These are phyloP conservation scores for Trematocara macrostoma DNA, from an alignment of 2,113 vertebrate genomes.

Conservation along the genomic window DNA sequence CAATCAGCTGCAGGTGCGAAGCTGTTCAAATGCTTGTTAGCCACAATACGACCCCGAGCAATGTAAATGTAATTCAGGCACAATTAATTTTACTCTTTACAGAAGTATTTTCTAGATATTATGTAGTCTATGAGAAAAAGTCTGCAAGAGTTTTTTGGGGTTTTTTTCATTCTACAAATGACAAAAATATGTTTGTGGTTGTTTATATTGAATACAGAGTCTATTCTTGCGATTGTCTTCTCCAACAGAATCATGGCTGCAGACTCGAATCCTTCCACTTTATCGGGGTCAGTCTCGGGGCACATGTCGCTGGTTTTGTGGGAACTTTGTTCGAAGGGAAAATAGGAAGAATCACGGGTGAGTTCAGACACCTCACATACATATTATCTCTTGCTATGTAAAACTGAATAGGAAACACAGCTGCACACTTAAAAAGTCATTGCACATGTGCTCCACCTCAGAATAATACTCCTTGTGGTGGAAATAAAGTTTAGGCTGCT, in stretches of 20 bases:
- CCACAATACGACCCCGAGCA: neutral
- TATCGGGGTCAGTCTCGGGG: conserved; percentile 90
- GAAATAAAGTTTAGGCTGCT: neutral
- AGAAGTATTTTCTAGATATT: neutral
- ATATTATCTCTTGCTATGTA: neutral
- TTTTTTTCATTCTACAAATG: neutral
- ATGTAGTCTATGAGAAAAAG: neutral
- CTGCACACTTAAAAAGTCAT: neutral
- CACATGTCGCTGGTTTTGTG: conserved; percentile 86
- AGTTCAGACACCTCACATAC: neutral
- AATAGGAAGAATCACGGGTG: conserved; percentile 94
- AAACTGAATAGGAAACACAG: neutral
- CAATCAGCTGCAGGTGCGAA: conserved; percentile 72
- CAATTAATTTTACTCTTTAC: neutral
- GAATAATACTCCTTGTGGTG: neutral
- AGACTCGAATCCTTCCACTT: conserved; percentile 84
- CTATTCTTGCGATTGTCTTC: neutral
- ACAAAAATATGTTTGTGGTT: neutral
- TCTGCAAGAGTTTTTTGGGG: neutral
- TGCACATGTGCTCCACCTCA: neutral
- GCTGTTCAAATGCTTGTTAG: neutral
- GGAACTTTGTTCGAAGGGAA: conserved; percentile 83
- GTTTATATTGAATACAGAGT: neutral
- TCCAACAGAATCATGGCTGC: conserved; percentile 75
- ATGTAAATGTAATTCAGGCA: neutral